Evolutionary conservation across 2,113 vertebrate species (phyloP).

Genomic region (Zapornia atra): DNA sequence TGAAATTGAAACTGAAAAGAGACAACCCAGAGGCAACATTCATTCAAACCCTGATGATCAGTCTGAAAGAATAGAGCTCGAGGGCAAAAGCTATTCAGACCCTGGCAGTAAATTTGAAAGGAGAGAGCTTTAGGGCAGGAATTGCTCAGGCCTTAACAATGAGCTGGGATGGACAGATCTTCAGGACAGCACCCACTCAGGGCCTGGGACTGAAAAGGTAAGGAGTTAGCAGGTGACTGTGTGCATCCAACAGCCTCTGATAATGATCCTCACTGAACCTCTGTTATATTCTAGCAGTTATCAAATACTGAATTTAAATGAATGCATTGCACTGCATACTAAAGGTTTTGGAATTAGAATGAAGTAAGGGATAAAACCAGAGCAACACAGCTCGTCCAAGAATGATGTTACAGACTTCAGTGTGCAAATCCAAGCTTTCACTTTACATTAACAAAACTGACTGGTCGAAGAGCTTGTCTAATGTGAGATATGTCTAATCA

Average conservation of each 20-base stretch:
- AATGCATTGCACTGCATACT: not conserved
- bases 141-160: constrained; percentile 33
- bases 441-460: not conserved
- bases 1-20: constrained; percentile 64
- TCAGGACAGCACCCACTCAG: not conserved
- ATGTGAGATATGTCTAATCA: not conserved
- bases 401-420: not conserved
- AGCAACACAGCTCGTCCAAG: not conserved
- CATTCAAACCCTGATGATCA: constrained; percentile 52
- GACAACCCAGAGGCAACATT: constrained; percentile 61
- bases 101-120: constrained; percentile 46
- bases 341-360: not conserved
- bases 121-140: constrained; percentile 60
- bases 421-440: not conserved
- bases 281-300: not conserved
- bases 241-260: not conserved
- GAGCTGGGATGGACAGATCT: not conserved
- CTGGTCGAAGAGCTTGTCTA: not conserved
- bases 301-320: constrained; percentile 44
- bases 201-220: constrained; percentile 7
- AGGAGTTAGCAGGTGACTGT: not conserved
- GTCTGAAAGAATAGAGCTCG: constrained; percentile 53
- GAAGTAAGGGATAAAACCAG: not conserved
- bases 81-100: constrained; percentile 48
- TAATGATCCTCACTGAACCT: constrained; percentile 25